phyloP scores from a whole-genome alignment of 92 coral and sea anemone species.

The Parazoanthus swiftii region DNA sequence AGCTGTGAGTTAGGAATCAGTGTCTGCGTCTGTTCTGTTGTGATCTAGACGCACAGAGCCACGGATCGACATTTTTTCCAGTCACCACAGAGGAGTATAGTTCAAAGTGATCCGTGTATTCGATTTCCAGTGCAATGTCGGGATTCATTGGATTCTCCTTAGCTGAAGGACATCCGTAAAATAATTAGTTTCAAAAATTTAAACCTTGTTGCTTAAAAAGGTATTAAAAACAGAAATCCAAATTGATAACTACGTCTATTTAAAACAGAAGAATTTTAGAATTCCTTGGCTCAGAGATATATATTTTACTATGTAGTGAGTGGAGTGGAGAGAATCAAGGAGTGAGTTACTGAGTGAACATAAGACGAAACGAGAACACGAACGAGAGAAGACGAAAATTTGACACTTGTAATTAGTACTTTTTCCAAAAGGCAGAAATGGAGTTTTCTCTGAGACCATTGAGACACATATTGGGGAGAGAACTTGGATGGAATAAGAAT shows the following conservation, averaged over 20 bases:
- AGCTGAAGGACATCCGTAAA: not conserved
- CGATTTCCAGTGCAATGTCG: not conserved
- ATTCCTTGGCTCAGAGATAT: slow-evolving; percentile 31
- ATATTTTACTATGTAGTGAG: slow-evolving; percentile 41
- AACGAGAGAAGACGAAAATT: slow-evolving; percentile 29
- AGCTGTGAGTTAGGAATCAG: not conserved
- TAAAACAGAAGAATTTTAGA: slow-evolving; percentile 33
- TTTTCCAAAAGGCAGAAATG: not conserved
- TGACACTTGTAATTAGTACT: slow-evolving; percentile 34
- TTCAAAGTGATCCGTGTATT: not conserved
- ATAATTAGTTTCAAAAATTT: not conserved
- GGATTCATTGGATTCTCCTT: not conserved
- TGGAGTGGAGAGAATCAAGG: slow-evolving; percentile 27
- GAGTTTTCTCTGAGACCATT: not conserved
- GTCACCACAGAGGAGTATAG: not conserved
- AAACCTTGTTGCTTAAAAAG: slow-evolving; percentile 33
- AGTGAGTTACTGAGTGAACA: slow-evolving; percentile 47
- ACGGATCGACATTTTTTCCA: not conserved
- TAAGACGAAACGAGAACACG: slow-evolving; percentile 33
- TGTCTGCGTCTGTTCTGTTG: not conserved
- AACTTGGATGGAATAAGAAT: not conserved
- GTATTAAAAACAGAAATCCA: slow-evolving; percentile 1
- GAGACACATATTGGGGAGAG: not conserved
- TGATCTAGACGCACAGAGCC: not conserved
- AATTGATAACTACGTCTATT: slow-evolving; percentile 26